Evolutionary conservation across 2,113 vertebrate genomes (phyloP), one percentile per base, ranked within the genome.

Genomic region (Strix uralensis): DNA sequence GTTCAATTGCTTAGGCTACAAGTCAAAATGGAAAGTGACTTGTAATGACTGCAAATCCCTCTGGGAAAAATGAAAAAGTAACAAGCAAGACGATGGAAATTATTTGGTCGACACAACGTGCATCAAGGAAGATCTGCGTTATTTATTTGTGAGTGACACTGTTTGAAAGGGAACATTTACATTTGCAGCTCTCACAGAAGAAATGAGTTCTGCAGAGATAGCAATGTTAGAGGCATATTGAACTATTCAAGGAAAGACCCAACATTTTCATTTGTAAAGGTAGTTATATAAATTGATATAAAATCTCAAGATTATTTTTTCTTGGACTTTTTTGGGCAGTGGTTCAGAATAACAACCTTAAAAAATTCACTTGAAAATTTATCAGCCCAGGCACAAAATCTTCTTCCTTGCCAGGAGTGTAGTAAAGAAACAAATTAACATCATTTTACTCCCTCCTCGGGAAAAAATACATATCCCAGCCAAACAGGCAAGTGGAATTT

Each of bases 21-120:
- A 92, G 83, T 84, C 94, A 89, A 54, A 94, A 93, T 26, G 47
- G 86, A 86, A 95, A 92, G 73, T 52, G 92, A 92, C 77, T 92
- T 2, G 0, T 81, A 86, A 86, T 54, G 91, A 92, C 29, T 79
- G 73, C 69, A 94, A 93, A 96, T 89, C 44, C 77, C 80, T 75
- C 81, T 21, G 83, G 90, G 86, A 78, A 91, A 85, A 87, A 69
- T 16, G 81, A 57, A 84, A 87, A 92, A 85, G 92, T 80, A 92
- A 51, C 88, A 88, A 63, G 63, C 62, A 52, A 80, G 65, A 38
- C 0, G 2, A 66, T 27, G 51, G 57, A 82, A 85, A 87, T 62
- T 1, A 84, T 82, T 94, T 92, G 78, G 69, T 70, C 0, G 1
- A 61, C 66, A 57, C 11, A n/a, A 80, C 0, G 3, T 29, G 80